Base-by-base conservation (phyloP, 2,888 invertebrate genomes). In the Synergus itoensis region DNA sequence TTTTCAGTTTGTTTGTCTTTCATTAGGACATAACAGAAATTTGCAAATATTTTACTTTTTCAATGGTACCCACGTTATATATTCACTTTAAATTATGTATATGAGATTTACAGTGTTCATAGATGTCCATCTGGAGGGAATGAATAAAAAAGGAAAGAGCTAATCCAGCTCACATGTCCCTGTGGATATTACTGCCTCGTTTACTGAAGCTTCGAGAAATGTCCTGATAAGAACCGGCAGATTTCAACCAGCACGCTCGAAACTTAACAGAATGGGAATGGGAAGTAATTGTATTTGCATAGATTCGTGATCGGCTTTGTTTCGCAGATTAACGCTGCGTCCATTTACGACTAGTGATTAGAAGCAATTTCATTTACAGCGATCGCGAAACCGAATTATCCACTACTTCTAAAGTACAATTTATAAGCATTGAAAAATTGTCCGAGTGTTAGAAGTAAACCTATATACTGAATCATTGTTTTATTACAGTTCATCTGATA, bases 241-340 rank as follows among this genome's bases (percentile, higher is more conserved):
- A 87, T 85, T 57, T 79, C 67, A 80, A 81, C 85, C 85, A 16
- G 73, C 73, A 53, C 73, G 73, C 53, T 73, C 36, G 73, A 73
- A 73, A 73, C 73, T 73, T 73, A 73, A 73, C 73, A 73, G 73
- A 53, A 73, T 36, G 48, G 53, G 53, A 36, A 73, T 84, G 86
- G 80, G 81, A 81, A 86, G 88, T 88, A 89, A 89, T 88, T 87
- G 87, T 89, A 90, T 90, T 90, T 90, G 90, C 90, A 90, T 90
- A 89, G 90, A 90, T 90, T 86, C 84, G 83, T 88, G 87, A 88
- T 88, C 86, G 86, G 88, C 73, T 73, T 73, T 73, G 73, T 73
- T 73, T 73, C 53, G 80, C 79, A 85, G 88, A 89, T 89, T 89
- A 89, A 81, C 85, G 84, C 84, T 82, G 85, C 87, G 86, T 87